Conservation (phyloP, 1,140 invertebrate genomes). For the Nasonia giraulti region DNA sequence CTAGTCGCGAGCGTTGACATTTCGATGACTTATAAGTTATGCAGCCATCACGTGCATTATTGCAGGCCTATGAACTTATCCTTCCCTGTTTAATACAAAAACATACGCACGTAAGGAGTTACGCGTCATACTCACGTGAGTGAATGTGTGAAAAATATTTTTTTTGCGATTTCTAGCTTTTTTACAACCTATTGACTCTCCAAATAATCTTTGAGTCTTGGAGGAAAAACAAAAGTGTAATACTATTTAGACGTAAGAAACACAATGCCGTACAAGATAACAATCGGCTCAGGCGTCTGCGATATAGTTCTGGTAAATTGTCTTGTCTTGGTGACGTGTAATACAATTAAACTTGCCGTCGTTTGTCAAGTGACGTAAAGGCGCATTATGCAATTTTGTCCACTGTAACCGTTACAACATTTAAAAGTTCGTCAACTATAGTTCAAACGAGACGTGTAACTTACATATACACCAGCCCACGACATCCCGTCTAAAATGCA, state of each 20-base stretch:
- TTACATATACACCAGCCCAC: not conserved
- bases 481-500: too few species aligned
- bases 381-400: too few species aligned
- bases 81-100: not conserved
- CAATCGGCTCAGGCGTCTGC: not conserved
- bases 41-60: not conserved
- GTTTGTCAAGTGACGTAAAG: not conserved
- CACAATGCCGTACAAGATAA: not conserved
- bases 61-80: not conserved
- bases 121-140: not conserved
- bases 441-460: not conserved
- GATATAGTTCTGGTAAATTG: not conserved
- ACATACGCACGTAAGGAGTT: not conserved
- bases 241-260: too few species aligned
- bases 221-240: not conserved
- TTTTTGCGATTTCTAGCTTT: too few species aligned
- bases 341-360: not conserved
- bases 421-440: too few species aligned
- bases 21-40: not conserved
- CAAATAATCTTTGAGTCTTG: not conserved
- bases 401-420: too few species aligned
- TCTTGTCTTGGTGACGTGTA: not conserved
- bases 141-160: not conserved
- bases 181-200: not conserved
- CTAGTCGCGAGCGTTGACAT: not conserved